Conservation (phyloP, 2,797 vertebrate species). For the Falco peregrinus region DNA sequence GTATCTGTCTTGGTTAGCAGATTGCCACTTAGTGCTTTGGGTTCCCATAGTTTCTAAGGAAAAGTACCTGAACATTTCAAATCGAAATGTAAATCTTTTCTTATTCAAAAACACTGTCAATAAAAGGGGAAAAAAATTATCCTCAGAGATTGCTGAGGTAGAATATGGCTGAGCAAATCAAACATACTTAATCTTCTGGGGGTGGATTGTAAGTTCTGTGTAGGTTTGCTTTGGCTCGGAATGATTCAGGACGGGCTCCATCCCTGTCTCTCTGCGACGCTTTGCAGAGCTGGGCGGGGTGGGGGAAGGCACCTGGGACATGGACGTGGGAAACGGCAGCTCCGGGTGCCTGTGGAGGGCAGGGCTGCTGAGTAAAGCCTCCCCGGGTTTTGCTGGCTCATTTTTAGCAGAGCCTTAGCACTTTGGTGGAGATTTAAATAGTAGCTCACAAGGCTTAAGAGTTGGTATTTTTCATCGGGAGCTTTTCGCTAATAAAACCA, state of each 20-base stretch:
- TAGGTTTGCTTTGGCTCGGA: neutral
- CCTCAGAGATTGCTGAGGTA: neutral
- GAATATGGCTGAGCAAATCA: slow-evolving; percentile 1
- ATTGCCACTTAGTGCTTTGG: neutral
- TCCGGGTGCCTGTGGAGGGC: neutral
- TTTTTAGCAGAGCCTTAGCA: neutral
- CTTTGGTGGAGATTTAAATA: neutral
- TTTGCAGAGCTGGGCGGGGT: neutral
- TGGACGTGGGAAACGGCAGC: neutral
- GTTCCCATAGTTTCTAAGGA: neutral
- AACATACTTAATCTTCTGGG: neutral
- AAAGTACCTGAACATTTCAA: slow-evolving; percentile 1
- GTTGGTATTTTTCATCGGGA: neutral
- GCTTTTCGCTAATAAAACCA: neutral
- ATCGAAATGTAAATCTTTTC: slow-evolving; percentile 36
- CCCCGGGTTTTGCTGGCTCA: neutral
- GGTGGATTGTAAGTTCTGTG: neutral
- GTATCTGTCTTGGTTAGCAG: neutral
- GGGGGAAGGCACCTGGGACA: neutral
- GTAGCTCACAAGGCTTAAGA: neutral
- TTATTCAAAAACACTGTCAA: neutral
- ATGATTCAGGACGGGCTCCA: neutral
- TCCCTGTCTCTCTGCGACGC: neutral
- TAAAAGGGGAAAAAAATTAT: neutral
- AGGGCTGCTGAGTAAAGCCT: neutral